These are phyloP conservation scores for Forpus xanthops DNA, from an alignment of 2,797 vertebrate species.

Conservation along the genomic window DNA sequence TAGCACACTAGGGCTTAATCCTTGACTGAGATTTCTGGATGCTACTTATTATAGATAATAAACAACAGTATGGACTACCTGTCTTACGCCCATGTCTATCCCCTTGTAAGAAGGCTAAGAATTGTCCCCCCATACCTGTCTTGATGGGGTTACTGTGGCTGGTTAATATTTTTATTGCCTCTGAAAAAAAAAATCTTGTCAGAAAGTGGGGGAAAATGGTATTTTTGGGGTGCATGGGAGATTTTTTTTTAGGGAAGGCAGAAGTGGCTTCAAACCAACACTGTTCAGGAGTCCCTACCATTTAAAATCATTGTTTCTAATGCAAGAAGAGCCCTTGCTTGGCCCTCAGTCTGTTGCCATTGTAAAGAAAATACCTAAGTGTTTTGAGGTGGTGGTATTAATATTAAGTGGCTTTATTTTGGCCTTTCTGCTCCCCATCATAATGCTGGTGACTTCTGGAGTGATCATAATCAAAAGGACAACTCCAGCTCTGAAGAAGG, in stretches of 20 bases:
- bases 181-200: background rate
- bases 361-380: background rate
- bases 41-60: conserved; percentile 42
- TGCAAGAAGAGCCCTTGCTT: background rate
- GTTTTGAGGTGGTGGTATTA: background rate
- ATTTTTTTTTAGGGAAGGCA: background rate
- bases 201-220: background rate
- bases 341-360: background rate
- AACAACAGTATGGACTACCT: background rate
- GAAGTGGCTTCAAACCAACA: background rate
- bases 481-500: background rate
- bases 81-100: background rate
- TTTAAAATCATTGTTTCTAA: background rate
- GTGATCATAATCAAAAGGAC: background rate
- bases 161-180: background rate
- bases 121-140: background rate
- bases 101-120: background rate
- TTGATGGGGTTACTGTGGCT: background rate
- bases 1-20: background rate
- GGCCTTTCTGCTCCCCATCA: background rate
- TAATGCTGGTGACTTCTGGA: background rate
- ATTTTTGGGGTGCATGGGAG: background rate
- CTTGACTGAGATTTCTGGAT: conserved; percentile 17
- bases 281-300: background rate
- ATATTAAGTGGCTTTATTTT: background rate